phyloP scores from a whole-genome alignment of 2,888 invertebrate genomes.

The Lithophane semibrunnea region DNA sequence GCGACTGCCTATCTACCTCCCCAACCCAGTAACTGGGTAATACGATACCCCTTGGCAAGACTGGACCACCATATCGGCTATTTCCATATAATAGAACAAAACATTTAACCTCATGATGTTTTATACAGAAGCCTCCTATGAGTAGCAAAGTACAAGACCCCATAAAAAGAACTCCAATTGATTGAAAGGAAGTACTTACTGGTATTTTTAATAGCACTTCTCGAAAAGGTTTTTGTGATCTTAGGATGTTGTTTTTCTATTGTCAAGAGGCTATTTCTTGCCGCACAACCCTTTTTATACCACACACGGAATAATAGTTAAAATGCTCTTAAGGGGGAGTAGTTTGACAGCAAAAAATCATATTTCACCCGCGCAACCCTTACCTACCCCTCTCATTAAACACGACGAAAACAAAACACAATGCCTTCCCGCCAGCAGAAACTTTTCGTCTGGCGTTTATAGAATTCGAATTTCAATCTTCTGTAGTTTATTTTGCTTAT shows the following conservation, averaged over 20 bases:
- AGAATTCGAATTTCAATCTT: too few species aligned
- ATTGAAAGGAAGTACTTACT: neutral
- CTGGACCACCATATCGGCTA: too few species aligned
- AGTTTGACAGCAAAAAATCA: too few species aligned
- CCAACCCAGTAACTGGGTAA: too few species aligned
- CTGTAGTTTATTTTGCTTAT: too few species aligned
- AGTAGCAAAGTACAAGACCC: neutral
- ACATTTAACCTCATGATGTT: neutral
- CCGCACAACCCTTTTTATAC: constrained; percentile 4
- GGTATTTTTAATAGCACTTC: neutral
- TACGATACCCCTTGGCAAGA: too few species aligned
- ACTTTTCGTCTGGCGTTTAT: too few species aligned
- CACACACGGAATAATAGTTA: neutral
- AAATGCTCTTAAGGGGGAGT: constrained; percentile 9
- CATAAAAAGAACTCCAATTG: neutral
- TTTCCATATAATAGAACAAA: neutral
- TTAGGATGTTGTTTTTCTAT: neutral
- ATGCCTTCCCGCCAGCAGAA: too few species aligned
- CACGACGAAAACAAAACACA: too few species aligned
- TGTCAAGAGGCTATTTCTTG: constrained; percentile 6
- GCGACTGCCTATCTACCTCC: too few species aligned
- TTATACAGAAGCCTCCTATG: neutral
- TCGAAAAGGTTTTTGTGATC: constrained; percentile 5
- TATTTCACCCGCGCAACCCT: too few species aligned
- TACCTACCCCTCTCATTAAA: too few species aligned